These are phyloP conservation scores for Nesometra sesokonis DNA, from an alignment of 35 echinoderm and acorn worm species.

Conservation along the genomic window DNA sequence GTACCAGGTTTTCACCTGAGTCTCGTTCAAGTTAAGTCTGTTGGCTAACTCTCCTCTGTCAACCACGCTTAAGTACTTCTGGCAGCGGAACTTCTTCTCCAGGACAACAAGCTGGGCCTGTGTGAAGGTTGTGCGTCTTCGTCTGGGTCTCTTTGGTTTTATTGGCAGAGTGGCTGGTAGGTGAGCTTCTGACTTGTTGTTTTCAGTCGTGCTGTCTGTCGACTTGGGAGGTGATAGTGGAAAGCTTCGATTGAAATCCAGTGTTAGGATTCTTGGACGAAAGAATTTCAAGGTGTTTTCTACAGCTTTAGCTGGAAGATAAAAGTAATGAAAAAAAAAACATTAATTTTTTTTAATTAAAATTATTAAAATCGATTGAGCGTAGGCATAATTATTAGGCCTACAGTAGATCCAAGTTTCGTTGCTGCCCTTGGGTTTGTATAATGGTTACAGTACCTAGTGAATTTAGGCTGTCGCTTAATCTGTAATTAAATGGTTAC, in stretches of 20 bases:
- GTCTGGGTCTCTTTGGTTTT: conserved; percentile 49
- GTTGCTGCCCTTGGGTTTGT: too few relatives aligned
- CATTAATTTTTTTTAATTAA: too few relatives aligned
- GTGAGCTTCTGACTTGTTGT: conserved; percentile 28
- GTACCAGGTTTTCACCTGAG: conserved; percentile 70
- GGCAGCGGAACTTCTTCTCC: conserved; percentile 56
- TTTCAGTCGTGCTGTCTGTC: background rate
- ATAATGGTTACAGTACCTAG: too few relatives aligned
- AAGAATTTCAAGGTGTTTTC: background rate
- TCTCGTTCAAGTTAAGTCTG: conserved; percentile 48
- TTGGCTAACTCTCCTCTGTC: conserved; percentile 51
- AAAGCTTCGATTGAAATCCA: background rate
- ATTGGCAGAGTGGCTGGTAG: conserved; percentile 54
- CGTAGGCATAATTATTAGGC: too few relatives aligned
- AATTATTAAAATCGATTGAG: too few relatives aligned
- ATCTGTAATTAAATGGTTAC: too few relatives aligned
- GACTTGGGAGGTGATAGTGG: background rate
- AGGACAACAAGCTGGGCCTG: conserved; percentile 40
- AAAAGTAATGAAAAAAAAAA: background rate
- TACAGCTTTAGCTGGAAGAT: background rate
- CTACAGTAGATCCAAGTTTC: too few relatives aligned
- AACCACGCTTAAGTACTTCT: conserved; percentile 63
- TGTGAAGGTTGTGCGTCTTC: conserved; percentile 55
- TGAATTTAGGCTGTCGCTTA: too few relatives aligned
- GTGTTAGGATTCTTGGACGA: background rate